These are phyloP conservation scores for Neodiprion pinetum DNA, from an alignment of 1,140 invertebrate species.

Conservation along the genomic window DNA sequence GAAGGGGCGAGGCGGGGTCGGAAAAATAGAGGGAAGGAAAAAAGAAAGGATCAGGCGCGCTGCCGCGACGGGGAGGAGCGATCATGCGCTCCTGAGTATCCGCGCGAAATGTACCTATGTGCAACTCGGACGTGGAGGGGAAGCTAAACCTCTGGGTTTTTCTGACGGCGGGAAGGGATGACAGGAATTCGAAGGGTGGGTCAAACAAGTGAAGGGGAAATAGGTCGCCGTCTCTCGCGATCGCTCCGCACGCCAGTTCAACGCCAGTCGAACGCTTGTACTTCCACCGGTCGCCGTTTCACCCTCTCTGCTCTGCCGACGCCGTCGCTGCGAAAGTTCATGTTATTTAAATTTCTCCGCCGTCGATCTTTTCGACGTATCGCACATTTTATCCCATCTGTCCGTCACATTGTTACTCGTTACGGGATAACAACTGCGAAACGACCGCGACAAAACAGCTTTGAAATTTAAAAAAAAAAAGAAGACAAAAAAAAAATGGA, in stretches of 20 bases:
- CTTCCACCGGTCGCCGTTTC: not conserved
- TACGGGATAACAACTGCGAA: no score
- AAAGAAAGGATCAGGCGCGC: slow-evolving; percentile 12
- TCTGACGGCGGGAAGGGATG: slow-evolving; percentile 12
- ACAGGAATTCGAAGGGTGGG: slow-evolving; percentile 1
- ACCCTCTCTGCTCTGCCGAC: not conserved
- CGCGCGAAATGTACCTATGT: not conserved
- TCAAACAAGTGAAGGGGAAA: not conserved
- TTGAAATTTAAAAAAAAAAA: no score
- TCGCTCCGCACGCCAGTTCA: not conserved
- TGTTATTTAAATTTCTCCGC: no score
- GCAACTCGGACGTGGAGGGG: not conserved
- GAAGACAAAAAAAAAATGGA: no score
- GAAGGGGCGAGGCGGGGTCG: slow-evolving; percentile 46
- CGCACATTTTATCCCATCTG: no score
- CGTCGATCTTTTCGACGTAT: no score
- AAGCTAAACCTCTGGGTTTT: slow-evolving; percentile 5
- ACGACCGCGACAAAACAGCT: no score
- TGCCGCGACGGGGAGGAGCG: slow-evolving; percentile 12
- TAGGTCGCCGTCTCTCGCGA: not conserved
- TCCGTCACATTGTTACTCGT: no score
- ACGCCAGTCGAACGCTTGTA: slow-evolving; percentile 4
- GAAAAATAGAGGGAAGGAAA: slow-evolving; percentile 37
- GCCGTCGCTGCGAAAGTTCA: no score
- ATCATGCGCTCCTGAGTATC: slow-evolving; percentile 8